Percentiles rank a stretch among this genome's conserved stretches.
These are phyloP conservation scores for Pagetopsis macropterus DNA, from an alignment of 2,797 vertebrate species.

Conservation along the genomic window DNA sequence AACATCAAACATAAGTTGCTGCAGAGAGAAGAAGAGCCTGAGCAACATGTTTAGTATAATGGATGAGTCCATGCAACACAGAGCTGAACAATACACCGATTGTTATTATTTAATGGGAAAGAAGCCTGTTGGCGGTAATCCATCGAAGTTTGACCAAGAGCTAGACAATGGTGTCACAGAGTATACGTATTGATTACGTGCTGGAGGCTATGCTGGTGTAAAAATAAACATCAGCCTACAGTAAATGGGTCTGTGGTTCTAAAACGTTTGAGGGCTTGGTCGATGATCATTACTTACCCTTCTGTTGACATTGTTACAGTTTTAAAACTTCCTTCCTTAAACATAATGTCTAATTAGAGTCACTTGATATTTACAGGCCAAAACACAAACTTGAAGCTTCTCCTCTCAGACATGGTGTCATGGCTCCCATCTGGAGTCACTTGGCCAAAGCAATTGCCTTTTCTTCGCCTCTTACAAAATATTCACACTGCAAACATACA, in stretches of 20 bases:
- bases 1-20: constrained; percentile 1
- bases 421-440: background rate
- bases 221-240: constrained; percentile 36
- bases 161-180: constrained; percentile 42
- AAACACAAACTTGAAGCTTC: constrained; percentile 10
- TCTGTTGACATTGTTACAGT: constrained; percentile 15
- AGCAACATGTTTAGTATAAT: background rate
- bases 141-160: constrained; percentile 38
- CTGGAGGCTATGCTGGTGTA: constrained; percentile 20
- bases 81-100: constrained; percentile 18
- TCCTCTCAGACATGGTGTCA: constrained; percentile 4
- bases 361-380: background rate
- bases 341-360: constrained; percentile 1
- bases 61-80: constrained; percentile 5
- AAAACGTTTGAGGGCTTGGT: background rate
- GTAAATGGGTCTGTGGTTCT: constrained; percentile 5
- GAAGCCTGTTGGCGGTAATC: constrained; percentile 32
- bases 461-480: constrained; percentile 3
- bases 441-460: constrained; percentile 15
- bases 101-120: constrained; percentile 33
- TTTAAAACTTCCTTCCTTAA: background rate
- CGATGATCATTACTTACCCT: background rate
- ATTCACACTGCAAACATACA: constrained; percentile 13
- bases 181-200: constrained; percentile 42
- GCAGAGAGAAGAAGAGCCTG: background rate